These are phyloP conservation scores for Pipistrellus pipistrellus DNA, from an alignment of 2,797 vertebrate species.

Conservation along the genomic window DNA sequence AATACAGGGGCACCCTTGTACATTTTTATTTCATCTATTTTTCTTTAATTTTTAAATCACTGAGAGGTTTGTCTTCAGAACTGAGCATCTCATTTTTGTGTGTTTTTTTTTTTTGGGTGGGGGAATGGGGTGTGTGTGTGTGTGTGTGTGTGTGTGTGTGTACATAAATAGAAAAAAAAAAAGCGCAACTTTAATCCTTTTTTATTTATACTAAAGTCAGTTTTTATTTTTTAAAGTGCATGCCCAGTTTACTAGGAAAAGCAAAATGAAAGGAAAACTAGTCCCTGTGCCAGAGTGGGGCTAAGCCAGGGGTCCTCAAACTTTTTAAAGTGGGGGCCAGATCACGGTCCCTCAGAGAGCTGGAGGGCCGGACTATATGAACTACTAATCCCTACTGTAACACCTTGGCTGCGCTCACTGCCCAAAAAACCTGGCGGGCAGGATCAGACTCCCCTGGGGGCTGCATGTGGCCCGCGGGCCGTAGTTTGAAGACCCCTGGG, in stretches of 20 bases:
- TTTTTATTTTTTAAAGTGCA: not conserved
- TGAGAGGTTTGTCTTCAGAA: constrained; percentile 25
- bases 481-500: too few relatives aligned
- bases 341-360: too few relatives aligned
- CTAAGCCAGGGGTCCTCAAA: not conserved
- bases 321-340: too few relatives aligned
- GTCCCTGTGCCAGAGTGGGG: fast-evolving
- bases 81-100: not conserved
- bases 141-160: too few relatives aligned
- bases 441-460: too few relatives aligned
- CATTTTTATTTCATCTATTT: not conserved
- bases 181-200: not conserved
- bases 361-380: too few relatives aligned
- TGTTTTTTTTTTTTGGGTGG: not conserved
- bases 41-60: not conserved
- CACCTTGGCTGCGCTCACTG: too few relatives aligned
- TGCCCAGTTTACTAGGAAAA: not conserved
- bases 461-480: too few relatives aligned
- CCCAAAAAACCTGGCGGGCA: too few relatives aligned
- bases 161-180: not conserved
- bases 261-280: not conserved
- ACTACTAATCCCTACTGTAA: too few relatives aligned
- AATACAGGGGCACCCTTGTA: not conserved
- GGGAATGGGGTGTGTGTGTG: too few relatives aligned
- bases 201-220: not conserved